Percentiles rank a stretch among this genome's conserved stretches.
phyloP scores from a whole-genome alignment of 2,113 vertebrate species.

The Menura novaehollandiae region DNA sequence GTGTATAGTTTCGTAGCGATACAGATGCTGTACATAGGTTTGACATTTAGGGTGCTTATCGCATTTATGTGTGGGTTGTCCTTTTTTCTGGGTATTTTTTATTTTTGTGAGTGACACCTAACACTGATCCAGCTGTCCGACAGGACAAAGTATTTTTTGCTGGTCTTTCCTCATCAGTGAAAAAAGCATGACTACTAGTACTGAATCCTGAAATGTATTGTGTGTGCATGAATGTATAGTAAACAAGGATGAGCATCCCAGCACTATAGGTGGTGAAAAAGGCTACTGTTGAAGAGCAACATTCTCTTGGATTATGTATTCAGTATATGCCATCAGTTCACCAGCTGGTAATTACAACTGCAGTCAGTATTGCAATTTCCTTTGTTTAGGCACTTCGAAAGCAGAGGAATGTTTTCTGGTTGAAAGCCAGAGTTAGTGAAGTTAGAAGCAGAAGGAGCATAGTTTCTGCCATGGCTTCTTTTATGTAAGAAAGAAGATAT shows the following conservation, averaged over 20 bases:
- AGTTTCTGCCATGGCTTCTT: neutral
- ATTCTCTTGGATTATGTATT: neutral
- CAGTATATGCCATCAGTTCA: neutral
- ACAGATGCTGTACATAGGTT: neutral
- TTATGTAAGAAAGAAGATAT: neutral
- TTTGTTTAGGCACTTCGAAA: conserved; percentile 5
- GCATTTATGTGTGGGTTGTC: neutral
- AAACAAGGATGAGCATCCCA: conserved; percentile 1
- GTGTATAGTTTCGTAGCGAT: neutral
- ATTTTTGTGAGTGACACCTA: neutral
- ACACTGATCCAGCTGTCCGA: neutral
- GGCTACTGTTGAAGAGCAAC: neutral
- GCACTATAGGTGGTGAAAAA: neutral
- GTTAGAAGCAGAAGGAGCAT: neutral
- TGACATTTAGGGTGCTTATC: neutral
- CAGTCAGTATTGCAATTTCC: neutral
- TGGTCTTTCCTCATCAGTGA: neutral
- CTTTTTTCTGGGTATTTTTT: no score
- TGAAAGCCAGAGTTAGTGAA: conserved; percentile 3
- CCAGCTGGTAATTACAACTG: neutral
- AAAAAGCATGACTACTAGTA: neutral
- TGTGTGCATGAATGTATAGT: neutral
- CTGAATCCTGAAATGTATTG: neutral
- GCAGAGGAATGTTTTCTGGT: neutral
- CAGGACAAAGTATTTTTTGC: conserved; percentile 17